Evolutionary conservation across 2,797 vertebrate genomes (phyloP).

Genomic region (Columba guinea): DNA sequence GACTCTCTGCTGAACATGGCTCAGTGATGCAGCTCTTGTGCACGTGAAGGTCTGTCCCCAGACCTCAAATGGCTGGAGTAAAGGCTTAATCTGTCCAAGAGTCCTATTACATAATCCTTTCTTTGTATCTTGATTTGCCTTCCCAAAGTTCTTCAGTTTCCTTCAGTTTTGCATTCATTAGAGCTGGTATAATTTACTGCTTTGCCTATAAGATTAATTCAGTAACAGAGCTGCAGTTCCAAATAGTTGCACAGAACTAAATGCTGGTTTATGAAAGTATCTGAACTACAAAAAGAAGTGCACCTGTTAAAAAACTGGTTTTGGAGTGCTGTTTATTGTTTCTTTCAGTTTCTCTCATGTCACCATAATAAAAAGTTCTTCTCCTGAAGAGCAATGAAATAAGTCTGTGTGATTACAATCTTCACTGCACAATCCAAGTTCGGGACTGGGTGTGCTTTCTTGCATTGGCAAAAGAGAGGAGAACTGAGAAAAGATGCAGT

Average conservation of each 20-base stretch:
- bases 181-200: background rate
- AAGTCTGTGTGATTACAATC: background rate
- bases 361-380: background rate
- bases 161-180: background rate
- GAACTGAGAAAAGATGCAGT: background rate
- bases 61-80: background rate
- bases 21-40: background rate
- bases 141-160: slow-evolving; percentile 13
- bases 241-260: background rate
- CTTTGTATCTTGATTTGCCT: background rate
- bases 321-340: background rate
- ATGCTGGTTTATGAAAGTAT: background rate
- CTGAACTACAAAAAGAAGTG: background rate
- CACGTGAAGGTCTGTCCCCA: background rate
- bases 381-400: background rate
- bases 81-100: background rate
- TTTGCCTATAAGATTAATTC: background rate
- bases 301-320: background rate
- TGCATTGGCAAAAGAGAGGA: background rate
- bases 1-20: background rate
- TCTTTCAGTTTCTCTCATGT: background rate
- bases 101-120: background rate
- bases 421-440: background rate
- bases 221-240: background rate
- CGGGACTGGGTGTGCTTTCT: background rate